These are phyloP conservation scores for Rhinogobio ventralis DNA, from an alignment of 2,797 vertebrate species.

Conservation along the genomic window DNA sequence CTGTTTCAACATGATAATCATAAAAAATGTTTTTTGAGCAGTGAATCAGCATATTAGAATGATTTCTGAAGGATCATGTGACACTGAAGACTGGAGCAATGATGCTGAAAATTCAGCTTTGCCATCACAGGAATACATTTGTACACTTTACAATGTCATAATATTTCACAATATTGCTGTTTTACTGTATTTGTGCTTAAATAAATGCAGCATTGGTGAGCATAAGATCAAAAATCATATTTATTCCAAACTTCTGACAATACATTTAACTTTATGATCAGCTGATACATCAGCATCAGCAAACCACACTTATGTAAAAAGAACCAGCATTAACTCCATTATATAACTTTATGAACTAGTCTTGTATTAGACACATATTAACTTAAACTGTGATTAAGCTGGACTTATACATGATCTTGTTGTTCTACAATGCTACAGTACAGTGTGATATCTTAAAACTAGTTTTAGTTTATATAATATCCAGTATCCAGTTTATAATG, in stretches of 20 bases:
- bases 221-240: neutral
- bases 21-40: neutral
- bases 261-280: neutral
- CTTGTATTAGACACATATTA: conserved; percentile 21
- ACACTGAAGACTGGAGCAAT: neutral
- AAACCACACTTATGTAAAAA: neutral
- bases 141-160: too few species aligned
- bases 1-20: neutral
- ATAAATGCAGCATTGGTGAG: neutral
- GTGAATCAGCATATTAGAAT: neutral
- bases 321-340: neutral
- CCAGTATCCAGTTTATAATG: neutral
- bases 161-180: neutral
- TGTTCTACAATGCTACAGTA: neutral
- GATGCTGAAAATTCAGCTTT: neutral
- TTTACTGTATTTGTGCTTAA: neutral
- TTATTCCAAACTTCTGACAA: too few species aligned
- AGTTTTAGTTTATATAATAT: neutral
- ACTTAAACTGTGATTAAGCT: neutral
- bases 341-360: neutral
- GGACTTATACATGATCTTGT: neutral
- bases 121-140: neutral
- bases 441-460: neutral
- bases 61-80: neutral
- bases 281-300: neutral